Evolutionary conservation across 2,113 vertebrate genomes (phyloP), one percentile per base, ranked within the genome.

Genomic region (Abramis brama): DNA sequence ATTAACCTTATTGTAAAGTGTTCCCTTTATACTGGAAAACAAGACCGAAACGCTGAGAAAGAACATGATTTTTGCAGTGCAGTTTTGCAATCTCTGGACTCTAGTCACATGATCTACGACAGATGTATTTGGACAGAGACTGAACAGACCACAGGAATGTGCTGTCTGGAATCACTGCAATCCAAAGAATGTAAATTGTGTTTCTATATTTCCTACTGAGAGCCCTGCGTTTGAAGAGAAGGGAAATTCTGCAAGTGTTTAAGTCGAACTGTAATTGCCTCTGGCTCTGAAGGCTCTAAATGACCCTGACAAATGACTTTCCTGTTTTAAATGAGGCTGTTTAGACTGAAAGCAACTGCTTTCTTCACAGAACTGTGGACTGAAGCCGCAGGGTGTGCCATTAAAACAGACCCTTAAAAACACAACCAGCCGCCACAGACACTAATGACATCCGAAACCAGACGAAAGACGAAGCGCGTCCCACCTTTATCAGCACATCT

Each of bases 141-240:
- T 79, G 33, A 84, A 27, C 57, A 76, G 83, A 86, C 93, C 93
- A 10, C 94, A 95, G 93, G 92, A 95, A 95, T 95, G 83, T 62
- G 21, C 82, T 93, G 93, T 93, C 91, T 92, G 88, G 90, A 94
- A 91, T 93, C 88, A 84, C 87, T 85, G 89, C 90, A 88, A 92
- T 95, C 91, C 88, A 55, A 88, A 91, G 90, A 93, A 94, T 94
- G 91, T 86, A 89, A 91, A 91, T 92, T 88, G 74, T 57, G 47
- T 91, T 89, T 87, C 88, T 89, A 66, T 91, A 89, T 89, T 87
- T 87, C 87, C 87, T 81, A 86, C 50, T 81, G 84, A 71, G 83
- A 66, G 74, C 12, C n/a, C 52, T 43, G 66, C 55, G 79, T 83
- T 77, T 85, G 73, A 85, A 84, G 59, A 60, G 70, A 57, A 82